phyloP scores from a whole-genome alignment of 2,113 vertebrate genomes.

The Sitta europaea region DNA sequence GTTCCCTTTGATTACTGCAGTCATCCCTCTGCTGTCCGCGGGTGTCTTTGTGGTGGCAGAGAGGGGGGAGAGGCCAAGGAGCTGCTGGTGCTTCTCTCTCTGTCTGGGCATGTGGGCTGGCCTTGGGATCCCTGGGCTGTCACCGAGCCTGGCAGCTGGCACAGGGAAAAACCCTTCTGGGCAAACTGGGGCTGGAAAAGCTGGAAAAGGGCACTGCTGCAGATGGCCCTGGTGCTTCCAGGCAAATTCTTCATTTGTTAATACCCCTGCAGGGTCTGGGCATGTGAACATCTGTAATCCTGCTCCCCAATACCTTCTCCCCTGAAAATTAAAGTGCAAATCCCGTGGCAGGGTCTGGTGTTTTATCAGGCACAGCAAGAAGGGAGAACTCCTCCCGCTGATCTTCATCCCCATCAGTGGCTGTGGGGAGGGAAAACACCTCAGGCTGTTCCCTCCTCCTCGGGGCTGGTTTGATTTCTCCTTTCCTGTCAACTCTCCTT shows the following conservation, averaged over 20 bases:
- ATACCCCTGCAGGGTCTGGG: too few relatives aligned
- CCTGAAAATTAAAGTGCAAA: too few relatives aligned
- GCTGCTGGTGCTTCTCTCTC: not conserved
- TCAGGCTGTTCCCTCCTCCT: not conserved
- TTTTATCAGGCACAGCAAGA: not conserved
- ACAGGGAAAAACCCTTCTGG: fast-evolving
- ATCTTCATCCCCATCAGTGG: not conserved
- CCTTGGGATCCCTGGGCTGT: fast-evolving
- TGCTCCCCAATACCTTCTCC: too few relatives aligned
- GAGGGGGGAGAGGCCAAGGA: not conserved
- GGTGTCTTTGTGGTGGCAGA: not conserved
- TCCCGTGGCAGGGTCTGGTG: not conserved
- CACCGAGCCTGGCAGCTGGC: too few relatives aligned
- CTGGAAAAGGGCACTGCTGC: not conserved
- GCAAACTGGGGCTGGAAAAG: not conserved
- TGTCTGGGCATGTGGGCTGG: fast-evolving
- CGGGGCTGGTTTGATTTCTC: not conserved
- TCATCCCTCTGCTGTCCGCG: not conserved
- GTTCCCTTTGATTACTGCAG: not conserved
- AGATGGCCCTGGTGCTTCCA: not conserved
- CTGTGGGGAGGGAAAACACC: not conserved
- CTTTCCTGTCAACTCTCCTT: not conserved
- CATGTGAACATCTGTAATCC: too few relatives aligned
- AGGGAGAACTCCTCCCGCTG: not conserved
- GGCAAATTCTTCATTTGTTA: too few relatives aligned